phyloP scores from a whole-genome alignment of 2,888 invertebrate genomes.

The Plagodis dolabraria region DNA sequence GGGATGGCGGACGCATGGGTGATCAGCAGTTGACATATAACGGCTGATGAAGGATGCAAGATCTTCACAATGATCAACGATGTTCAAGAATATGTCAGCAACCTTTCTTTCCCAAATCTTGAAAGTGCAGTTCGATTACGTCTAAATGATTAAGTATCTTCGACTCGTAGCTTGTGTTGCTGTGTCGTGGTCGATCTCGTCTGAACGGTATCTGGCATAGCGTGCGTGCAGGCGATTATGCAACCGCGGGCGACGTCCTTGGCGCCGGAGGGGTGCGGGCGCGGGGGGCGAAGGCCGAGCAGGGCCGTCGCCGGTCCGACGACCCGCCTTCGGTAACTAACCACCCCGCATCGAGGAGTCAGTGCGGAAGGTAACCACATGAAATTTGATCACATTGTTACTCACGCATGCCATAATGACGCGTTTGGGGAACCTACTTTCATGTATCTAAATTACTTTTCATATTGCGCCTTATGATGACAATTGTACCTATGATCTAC shows the following conservation, averaged over 20 bases:
- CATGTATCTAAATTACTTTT: no score
- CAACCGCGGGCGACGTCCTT: conserved; percentile 79
- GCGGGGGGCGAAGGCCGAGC: conserved; percentile 71
- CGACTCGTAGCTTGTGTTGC: neutral
- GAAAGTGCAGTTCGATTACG: neutral
- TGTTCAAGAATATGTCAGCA: no score
- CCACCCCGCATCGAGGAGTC: conserved; percentile 19
- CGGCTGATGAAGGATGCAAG: no score
- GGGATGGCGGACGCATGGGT: no score
- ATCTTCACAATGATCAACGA: no score
- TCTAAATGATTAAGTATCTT: neutral
- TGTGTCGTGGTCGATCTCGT: conserved; percentile 46
- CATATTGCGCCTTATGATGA: no score
- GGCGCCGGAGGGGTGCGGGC: conserved; percentile 52
- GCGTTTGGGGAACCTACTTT: no score
- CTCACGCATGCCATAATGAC: no score
- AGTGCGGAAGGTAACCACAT: conserved; percentile 15
- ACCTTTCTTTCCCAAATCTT: neutral
- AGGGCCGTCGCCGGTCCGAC: conserved; percentile 54
- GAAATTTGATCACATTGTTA: neutral
- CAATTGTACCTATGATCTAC: no score
- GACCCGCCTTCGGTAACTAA: conserved; percentile 55
- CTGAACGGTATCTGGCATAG: conserved; percentile 71
- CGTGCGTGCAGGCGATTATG: conserved; percentile 73
- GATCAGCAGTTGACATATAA: no score